A percentile compares a stretch with the other conserved stretches of the same genome.
Evolutionary conservation across 2,113 vertebrate genomes (phyloP).

Genomic region (Tichodroma muraria): DNA sequence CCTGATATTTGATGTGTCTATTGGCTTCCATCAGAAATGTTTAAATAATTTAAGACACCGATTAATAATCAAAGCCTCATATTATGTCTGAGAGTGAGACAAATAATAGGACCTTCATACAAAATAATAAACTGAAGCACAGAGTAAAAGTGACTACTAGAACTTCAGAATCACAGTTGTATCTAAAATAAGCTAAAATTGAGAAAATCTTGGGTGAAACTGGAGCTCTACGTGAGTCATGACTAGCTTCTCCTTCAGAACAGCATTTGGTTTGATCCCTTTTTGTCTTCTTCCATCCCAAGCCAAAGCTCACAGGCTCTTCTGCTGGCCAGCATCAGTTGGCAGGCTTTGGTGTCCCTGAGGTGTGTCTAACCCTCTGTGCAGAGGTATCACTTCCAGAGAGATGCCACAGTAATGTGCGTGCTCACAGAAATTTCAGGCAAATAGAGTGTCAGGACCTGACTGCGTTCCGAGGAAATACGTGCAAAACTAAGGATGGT

Average conservation of each 20-base stretch:
- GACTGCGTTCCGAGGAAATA: background rate
- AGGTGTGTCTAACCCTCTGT: no score
- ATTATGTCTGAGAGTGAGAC: background rate
- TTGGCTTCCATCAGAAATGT: background rate
- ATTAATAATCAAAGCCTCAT: background rate
- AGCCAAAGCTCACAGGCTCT: background rate
- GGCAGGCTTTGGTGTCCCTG: background rate
- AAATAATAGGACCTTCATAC: background rate
- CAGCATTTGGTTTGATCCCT: background rate
- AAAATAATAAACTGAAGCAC: background rate
- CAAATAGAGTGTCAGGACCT: background rate
- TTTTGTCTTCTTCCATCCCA: background rate
- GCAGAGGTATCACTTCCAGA: background rate
- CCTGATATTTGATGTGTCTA: background rate
- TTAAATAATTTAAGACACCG: background rate
- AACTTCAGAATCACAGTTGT: background rate
- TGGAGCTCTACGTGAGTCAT: background rate
- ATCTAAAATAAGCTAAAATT: background rate
- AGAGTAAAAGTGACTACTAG: background rate
- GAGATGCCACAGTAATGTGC: background rate
- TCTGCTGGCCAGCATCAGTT: background rate
- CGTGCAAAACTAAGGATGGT: background rate
- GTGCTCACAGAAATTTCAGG: background rate
- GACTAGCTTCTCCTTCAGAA: background rate
- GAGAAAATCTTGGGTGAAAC: background rate